Percentiles rank a stretch among this genome's conserved stretches.
Evolutionary conservation across 2,113 vertebrate genomes (phyloP).

Genomic region (Gavialis gangeticus): DNA sequence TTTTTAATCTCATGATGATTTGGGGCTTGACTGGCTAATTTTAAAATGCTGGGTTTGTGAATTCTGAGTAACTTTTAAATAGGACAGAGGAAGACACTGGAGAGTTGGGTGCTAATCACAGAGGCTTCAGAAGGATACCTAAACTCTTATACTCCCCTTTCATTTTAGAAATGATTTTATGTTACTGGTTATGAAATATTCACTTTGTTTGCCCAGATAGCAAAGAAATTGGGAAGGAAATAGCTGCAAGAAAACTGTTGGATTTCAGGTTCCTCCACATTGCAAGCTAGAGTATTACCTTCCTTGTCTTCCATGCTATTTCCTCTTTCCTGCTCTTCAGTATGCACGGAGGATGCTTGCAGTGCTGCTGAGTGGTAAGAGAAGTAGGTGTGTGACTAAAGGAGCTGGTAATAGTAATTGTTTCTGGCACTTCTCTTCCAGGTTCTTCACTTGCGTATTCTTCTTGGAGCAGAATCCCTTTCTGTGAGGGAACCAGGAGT

Average conservation of each 20-base stretch:
- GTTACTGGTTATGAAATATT: neutral
- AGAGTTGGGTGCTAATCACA: neutral
- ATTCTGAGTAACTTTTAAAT: neutral
- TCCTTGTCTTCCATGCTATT: neutral
- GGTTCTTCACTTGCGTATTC: neutral
- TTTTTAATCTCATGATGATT: neutral
- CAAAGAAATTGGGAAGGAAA: neutral
- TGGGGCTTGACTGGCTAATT: neutral
- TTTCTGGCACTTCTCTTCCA: neutral
- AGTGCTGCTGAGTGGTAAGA: neutral
- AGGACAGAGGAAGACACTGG: neutral
- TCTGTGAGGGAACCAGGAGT: neutral
- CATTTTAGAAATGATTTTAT: neutral
- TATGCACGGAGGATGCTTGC: neutral
- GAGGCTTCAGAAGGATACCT: neutral
- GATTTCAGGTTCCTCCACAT: neutral
- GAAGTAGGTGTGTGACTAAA: neutral
- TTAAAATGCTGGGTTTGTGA: neutral
- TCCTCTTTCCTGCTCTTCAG: neutral
- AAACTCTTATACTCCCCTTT: neutral
- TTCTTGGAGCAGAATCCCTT: neutral
- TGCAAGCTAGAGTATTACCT: neutral
- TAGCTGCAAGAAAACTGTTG: neutral
- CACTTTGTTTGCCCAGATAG: neutral
- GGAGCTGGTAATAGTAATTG: neutral